Percentiles rank a stretch among this genome's conserved stretches.
Evolutionary conservation across 2,113 vertebrate species (phyloP).

Genomic region (Verasper variegatus): DNA sequence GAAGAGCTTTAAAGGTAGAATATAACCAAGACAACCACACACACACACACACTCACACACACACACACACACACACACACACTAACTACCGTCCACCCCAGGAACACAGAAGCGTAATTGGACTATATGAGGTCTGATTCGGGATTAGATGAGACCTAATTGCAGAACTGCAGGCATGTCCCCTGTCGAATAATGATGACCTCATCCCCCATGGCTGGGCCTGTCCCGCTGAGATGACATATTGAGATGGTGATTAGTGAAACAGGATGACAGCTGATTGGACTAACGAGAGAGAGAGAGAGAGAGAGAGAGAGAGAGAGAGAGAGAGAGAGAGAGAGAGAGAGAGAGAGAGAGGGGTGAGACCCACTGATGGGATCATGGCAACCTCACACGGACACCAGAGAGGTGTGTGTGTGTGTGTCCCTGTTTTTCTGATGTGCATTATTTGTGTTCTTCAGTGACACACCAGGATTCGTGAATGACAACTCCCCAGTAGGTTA

Average conservation of each 20-base stretch:
- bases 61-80: background rate
- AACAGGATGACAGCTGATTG: constrained; percentile 66
- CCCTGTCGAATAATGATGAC: constrained; percentile 61
- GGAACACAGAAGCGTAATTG: constrained; percentile 23
- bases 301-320: background rate
- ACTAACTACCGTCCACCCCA: background rate
- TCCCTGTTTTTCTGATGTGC: constrained; percentile 5
- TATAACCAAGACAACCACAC: too few species aligned
- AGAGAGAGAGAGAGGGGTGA: constrained; percentile 16
- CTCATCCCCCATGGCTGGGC: constrained; percentile 33
- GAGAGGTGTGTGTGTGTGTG: constrained; percentile 14
- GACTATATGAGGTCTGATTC: constrained; percentile 18
- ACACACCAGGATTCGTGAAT: constrained; percentile 38
- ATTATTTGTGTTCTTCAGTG: constrained; percentile 32
- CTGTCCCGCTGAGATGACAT: constrained; percentile 53
- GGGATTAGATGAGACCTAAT: constrained; percentile 60
- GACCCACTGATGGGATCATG: constrained; percentile 50
- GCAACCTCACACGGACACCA: constrained; percentile 34
- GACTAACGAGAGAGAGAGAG: constrained; percentile 39
- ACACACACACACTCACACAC: too few species aligned
- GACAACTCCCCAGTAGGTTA: constrained; percentile 65
- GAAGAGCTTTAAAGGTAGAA: constrained; percentile 13
- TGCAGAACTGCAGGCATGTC: constrained; percentile 31
- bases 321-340: constrained; percentile 14
- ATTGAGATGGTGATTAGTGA: constrained; percentile 55